These are phyloP conservation scores for Parascotia fuliginaria DNA, from an alignment of 2,888 invertebrate species.

Conservation along the genomic window DNA sequence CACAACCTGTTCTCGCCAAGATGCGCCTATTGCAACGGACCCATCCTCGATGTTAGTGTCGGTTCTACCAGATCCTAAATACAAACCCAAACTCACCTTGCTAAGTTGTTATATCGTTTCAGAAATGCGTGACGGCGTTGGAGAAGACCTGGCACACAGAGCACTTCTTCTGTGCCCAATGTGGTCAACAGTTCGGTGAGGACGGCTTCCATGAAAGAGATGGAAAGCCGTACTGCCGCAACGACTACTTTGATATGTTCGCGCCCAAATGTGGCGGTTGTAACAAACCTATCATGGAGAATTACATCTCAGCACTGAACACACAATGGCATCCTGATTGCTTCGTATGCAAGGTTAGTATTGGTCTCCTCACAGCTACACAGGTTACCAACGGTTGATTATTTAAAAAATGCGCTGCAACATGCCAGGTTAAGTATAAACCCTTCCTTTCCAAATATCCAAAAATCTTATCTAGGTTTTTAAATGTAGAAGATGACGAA, in stretches of 20 bases:
- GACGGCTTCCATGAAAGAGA: conserved; percentile 99
- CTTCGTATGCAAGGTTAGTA: conserved; percentile 98
- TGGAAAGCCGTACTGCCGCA: conserved; percentile 97
- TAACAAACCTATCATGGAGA: conserved; percentile 97
- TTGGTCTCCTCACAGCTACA: conserved; percentile 27
- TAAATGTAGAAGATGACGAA: conserved; percentile 39
- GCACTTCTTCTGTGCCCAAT: conserved; percentile 99
- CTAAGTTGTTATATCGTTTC: conserved; percentile 64
- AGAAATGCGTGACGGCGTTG: conserved; percentile 99
- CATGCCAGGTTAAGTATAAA: conserved; percentile 73
- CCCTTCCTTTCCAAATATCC: conserved; percentile 40
- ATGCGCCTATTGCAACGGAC: conserved; percentile 99
- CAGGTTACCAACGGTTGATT: conserved; percentile 7
- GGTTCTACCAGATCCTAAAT: background rate
- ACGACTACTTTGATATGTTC: conserved; percentile 98
- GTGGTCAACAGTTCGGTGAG: conserved; percentile 98
- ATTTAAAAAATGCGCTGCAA: conserved; percentile 6
- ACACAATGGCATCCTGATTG: conserved; percentile 99
- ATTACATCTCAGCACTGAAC: conserved; percentile 98
- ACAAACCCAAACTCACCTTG: conserved; percentile 15
- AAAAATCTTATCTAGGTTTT: conserved; percentile 19
- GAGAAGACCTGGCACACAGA: conserved; percentile 99
- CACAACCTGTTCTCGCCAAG: conserved; percentile 99
- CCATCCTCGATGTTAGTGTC: conserved; percentile 97
- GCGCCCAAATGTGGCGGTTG: conserved; percentile 99